Conservation (phyloP, 2,797 vertebrate genomes). For the Nyctalus aviator region DNA sequence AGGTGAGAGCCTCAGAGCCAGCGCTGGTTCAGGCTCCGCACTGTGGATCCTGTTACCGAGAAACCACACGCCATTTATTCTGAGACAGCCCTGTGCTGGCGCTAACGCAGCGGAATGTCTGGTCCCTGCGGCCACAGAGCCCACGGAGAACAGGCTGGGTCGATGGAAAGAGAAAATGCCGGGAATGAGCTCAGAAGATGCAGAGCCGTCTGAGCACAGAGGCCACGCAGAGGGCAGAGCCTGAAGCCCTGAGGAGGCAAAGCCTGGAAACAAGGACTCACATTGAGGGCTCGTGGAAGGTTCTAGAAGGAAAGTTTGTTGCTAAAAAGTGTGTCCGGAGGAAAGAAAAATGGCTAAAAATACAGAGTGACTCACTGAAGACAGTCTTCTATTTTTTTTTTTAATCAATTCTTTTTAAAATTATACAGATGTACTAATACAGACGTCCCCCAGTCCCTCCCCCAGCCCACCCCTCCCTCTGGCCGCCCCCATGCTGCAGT, state of each 20-base stretch:
- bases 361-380: background rate
- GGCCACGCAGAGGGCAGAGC: background rate
- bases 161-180: background rate
- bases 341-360: constrained; percentile 33
- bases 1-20: constrained; percentile 12
- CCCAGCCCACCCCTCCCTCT: too few species aligned
- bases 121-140: background rate
- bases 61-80: background rate
- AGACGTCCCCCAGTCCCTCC: background rate
- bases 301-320: constrained; percentile 2
- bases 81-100: background rate
- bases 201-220: background rate
- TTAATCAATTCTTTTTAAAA: background rate
- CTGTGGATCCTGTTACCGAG: background rate
- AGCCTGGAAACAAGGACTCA: background rate
- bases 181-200: background rate
- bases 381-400: background rate
- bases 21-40: background rate
- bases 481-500: too few species aligned
- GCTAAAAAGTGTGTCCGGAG: background rate
- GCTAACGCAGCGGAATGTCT: background rate
- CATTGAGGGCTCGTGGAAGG: background rate
- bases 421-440: background rate
- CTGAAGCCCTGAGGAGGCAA: background rate
- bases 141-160: background rate